A percentile compares a stretch with the other conserved stretches of the same genome.
phyloP scores from a whole-genome alignment of 2,797 vertebrate genomes.

The Lerista edwardsae region DNA sequence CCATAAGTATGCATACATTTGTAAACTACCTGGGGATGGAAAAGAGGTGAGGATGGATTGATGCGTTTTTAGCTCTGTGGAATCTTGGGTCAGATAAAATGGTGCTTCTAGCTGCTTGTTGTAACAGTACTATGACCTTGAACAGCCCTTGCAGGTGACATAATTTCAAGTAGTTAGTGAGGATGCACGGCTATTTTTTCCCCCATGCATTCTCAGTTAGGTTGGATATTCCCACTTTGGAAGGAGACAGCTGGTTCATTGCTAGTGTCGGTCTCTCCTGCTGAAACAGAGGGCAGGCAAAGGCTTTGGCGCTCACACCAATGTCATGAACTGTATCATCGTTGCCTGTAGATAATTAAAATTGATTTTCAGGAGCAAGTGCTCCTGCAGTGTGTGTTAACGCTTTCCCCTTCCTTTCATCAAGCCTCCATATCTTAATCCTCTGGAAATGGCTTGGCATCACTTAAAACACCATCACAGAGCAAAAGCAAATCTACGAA shows the following conservation, averaged over 20 bases:
- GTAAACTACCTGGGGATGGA: not conserved
- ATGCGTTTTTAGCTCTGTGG: not conserved
- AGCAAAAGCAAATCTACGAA: constrained; percentile 70
- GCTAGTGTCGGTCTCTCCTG: not conserved
- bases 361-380: constrained; percentile 27
- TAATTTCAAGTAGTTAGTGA: not conserved
- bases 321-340: not conserved
- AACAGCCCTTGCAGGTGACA: not conserved
- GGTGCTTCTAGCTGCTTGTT: not conserved
- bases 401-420: constrained; percentile 46
- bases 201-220: not conserved
- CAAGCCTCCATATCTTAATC: constrained; percentile 54
- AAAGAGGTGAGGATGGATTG: not conserved
- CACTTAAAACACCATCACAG: constrained; percentile 54
- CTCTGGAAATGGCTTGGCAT: constrained; percentile 63
- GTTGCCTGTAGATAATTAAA: not conserved
- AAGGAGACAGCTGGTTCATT: not conserved
- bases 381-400: accelerated
- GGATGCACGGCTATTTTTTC: no score
- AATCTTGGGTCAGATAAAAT: not conserved
- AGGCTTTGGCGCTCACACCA: not conserved
- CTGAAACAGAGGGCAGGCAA: not conserved
- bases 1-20: not conserved
- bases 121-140: not conserved
- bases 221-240: not conserved